Evolutionary conservation across 2,888 invertebrate genomes (phyloP), one percentile per base, ranked within the genome.

Genomic region (Sialis fuliginosa): DNA sequence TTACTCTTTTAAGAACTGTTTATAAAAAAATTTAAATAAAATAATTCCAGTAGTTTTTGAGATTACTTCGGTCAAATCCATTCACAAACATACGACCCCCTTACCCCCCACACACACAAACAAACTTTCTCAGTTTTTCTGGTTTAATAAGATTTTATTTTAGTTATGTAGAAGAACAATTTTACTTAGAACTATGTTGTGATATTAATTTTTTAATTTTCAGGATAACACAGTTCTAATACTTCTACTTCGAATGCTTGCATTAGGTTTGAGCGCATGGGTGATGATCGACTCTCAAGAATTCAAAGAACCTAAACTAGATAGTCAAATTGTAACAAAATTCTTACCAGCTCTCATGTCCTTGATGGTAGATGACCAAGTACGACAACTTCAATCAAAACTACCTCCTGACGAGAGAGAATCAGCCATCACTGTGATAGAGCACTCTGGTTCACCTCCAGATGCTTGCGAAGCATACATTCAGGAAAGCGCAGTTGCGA

Each of bases 271-370:
- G 39, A 89, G 91, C 62, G 91, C 93, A 5, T 95, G 95, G 93
- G 82, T 89, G 33, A 95, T 96, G 88, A 93, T 96, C 52, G 91
- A 93, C 62, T 88, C 90, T 2, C 84, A 89, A 68, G 87, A 89
- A 55, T 95, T 93, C 58, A 91, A 91, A 60, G 96, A 96, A 63
- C 93, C 95, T 0, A 92, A 92, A 67, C 69, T 95, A 49, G 93
- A 95, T 56, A 81, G 82, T 58, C 88, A 90, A 69, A 81, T 95
- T 33, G 88, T 96, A 0, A 93, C 92, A 1, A 92, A 93, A 65
- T 95, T 92, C 66, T 67, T 96, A 51, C 93, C 96, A 1, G 88
- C 91, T 1, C 66, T 96, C 6, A 89, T 93, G 83, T 88, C 90
- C 0, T 70, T 95, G 6, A 91, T 96, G 82, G 92, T 86, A 1